Percentiles rank a stretch among this genome's conserved stretches.
Conservation (phyloP, 2,113 vertebrate species). For the Noturus placidus region DNA sequence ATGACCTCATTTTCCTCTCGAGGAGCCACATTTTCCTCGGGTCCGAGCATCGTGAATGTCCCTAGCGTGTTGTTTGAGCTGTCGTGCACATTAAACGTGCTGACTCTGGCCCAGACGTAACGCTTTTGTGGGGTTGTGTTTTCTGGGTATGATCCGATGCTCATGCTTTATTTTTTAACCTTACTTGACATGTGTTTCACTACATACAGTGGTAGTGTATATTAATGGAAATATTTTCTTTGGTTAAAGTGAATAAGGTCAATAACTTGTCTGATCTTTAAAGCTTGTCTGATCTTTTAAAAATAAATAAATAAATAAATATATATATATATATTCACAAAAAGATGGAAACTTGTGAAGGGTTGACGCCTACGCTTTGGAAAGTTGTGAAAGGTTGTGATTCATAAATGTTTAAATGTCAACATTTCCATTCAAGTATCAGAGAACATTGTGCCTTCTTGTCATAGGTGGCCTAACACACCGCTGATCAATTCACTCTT, state of each 20-base stretch:
- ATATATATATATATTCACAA: not conserved
- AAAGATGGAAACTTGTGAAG: not conserved
- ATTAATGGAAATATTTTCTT: not conserved
- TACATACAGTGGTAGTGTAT: not conserved
- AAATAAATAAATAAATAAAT: not conserved
- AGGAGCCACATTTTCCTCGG: conserved; percentile 69
- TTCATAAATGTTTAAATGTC: not conserved
- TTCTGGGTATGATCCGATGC: not conserved
- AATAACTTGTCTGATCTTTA: not conserved
- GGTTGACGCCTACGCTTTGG: not conserved
- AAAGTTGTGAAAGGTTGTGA: not conserved
- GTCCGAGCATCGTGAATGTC: conserved; percentile 68
- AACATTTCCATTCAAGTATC: not conserved
- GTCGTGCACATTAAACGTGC: conserved; percentile 64
- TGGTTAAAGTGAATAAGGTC: not conserved
- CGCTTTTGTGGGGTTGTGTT: conserved; percentile 39
- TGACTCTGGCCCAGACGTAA: conserved; percentile 60
- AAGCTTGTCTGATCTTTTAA: too few species aligned
- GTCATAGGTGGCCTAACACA: not conserved
- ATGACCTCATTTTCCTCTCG: conserved; percentile 70
- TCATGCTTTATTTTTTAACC: conserved; percentile 4
- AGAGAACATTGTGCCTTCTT: not conserved
- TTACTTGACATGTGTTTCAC: not conserved
- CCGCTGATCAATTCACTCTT: not conserved
- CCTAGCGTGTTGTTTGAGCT: conserved; percentile 66